phyloP scores from a whole-genome alignment of 2,113 vertebrate species.

The Neofelis nebulosa region DNA sequence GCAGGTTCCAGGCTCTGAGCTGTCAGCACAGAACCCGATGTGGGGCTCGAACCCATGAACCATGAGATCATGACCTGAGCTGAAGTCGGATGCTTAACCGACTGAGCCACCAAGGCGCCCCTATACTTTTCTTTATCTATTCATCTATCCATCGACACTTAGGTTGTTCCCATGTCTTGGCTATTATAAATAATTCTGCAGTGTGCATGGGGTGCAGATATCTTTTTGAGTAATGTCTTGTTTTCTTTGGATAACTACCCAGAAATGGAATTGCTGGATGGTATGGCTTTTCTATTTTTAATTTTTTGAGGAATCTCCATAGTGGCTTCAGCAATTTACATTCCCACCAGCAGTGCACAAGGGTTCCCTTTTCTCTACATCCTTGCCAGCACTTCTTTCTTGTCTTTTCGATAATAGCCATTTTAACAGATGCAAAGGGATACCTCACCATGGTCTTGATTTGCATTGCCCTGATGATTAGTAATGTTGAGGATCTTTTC shows the following conservation, averaged over 20 bases:
- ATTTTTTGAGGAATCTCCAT: not conserved
- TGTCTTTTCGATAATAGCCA: not conserved
- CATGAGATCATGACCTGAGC: no score
- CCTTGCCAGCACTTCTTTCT: not conserved
- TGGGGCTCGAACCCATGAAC: no score
- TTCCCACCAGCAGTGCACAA: not conserved
- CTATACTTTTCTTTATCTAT: no score
- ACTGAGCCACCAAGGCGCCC: no score
- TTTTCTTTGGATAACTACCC: not conserved
- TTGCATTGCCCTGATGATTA: not conserved
- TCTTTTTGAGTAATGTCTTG: not conserved
- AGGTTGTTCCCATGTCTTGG: not conserved
- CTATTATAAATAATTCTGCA: not conserved
- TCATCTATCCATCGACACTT: not conserved
- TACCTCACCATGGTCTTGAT: not conserved
- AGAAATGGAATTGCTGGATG: not conserved
- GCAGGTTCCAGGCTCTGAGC: no score
- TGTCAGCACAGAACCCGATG: no score
- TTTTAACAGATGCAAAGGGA: not conserved
- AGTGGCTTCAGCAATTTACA: not conserved
- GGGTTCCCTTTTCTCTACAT: not conserved
- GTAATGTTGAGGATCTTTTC: not conserved
- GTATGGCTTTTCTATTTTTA: not conserved
- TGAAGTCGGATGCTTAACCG: no score
- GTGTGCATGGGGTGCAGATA: fast-evolving